Evolutionary conservation across 2,113 vertebrate species (phyloP), one percentile per base, ranked within the genome.

Genomic region (Podocnemis expansa): DNA sequence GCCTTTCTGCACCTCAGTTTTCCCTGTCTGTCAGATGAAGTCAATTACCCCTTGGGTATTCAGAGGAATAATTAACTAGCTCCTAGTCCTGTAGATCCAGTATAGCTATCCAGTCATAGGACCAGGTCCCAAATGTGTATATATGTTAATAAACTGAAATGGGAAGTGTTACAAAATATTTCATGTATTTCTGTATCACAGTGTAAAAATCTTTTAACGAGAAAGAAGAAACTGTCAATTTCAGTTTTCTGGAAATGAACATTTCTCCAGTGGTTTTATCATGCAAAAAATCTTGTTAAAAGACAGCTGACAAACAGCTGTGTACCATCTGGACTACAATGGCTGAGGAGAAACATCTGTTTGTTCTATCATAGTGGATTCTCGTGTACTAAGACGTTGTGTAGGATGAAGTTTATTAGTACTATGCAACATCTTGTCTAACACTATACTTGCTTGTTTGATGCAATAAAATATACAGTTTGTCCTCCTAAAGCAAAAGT

Each of bases 291-390:
- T 91, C 85, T 89, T 88, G 82, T 93, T 90, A 84, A 82, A 87
- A 96, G 96, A 91, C 93, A 13, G 70, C 56, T 93, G 54, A 2
- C 70, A 93, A 89, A 93, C 97, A 98, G 96, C 94, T 98, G 97
- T 94, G 84, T 76, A 52, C 91, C 97, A 98, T 97, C 97, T 98
- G 98, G 96, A 75, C 91, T 95, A 96, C 89, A 90, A 95, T 63
- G 22, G 16, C 89, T 92, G 93, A 55, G 3, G 94, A 95, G 93
- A 93, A 97, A 97, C 97, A 98, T 97, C 97, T 97, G 98, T 95
- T 51, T 94, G 95, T 87, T 91, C 94, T 80, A 94, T 67, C 38
- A 24, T 63, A 43, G 89, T 19, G 81, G 82, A 45, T 91, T 82
- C 84, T n/a, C 3, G 24, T 95, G 47, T 94, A 63, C 24, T 88